Evolutionary conservation across 2,113 vertebrate genomes (phyloP), one percentile per base, ranked within the genome.

Genomic region (Istiophorus platypterus): DNA sequence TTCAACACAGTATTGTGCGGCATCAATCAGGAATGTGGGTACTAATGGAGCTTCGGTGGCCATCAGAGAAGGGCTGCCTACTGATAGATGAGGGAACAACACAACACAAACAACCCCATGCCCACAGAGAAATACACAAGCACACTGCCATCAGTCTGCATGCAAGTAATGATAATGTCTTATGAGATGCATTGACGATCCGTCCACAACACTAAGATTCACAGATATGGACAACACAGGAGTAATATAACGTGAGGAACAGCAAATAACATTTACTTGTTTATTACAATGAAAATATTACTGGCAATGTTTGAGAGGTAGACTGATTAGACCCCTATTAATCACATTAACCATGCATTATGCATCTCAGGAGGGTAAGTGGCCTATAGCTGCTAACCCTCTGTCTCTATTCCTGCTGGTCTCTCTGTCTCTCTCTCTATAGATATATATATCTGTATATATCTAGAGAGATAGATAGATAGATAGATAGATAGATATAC

Each of bases 11-110:
- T 80, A 52, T 66, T 66, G 86, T 67, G 86, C 83, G 64, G 85
- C 91, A 92, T 94, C 87, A 91, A 90, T 94, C 93, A 93, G 82
- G 76, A 66, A 78, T 63, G 84, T 76, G 82, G 87, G 70, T 84
- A 76, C 88, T 92, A 94, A 93, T 92, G 85, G 89, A 87, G 88
- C 85, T 88, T 91, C 89, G 83, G 76, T 88, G 82, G 86, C 90
- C 89, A 91, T 93, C 80, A 85, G 80, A 92, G 89, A 86, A 87
- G 88, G 90, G 86, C 86, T 80, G 85, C 74, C 69, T 20, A 58
- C 86, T 90, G 92, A 93, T 80, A 89, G 80, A 93, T 93, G 91
- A 91, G 85, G 88, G 81, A 89, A 85, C 81, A 89, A 85, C 81
- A 78, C 29, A 1, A 65, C 80, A 56, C 67, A 82, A 85, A 92